phyloP scores from a whole-genome alignment of 2,113 vertebrate species.

The Tretioscincus oriximinensis region DNA sequence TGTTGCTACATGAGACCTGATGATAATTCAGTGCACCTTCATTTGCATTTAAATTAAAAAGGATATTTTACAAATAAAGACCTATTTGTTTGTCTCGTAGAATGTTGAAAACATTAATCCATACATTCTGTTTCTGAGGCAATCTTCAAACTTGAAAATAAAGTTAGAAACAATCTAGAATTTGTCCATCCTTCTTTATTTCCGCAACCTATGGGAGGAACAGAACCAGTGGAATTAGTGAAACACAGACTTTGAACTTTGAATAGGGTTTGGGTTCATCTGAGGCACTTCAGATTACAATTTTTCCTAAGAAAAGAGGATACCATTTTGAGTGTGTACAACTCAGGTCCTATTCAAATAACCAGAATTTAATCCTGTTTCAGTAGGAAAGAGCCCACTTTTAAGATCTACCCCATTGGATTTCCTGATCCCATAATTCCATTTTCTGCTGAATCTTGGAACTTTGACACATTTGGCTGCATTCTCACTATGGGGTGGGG shows the following conservation, averaged over 20 bases:
- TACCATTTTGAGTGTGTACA: neutral
- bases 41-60: constrained; percentile 74
- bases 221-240: neutral
- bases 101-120: neutral
- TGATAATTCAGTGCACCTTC: constrained; percentile 29
- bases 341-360: neutral
- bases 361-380: neutral
- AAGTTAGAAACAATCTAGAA: neutral
- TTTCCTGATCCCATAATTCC: too few relatives aligned
- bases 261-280: neutral
- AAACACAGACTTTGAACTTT: neutral
- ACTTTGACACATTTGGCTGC: too few relatives aligned
- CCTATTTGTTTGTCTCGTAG: constrained; percentile 50
- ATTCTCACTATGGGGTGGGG: too few relatives aligned
- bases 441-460: too few relatives aligned
- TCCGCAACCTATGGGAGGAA: neutral
- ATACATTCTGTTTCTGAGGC: neutral
- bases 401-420: too few relatives aligned
- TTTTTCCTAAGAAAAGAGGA: neutral
- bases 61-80: constrained; percentile 67
- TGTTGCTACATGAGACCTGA: constrained; percentile 64
- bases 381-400: too few relatives aligned
- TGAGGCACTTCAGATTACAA: neutral
- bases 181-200: too few relatives aligned
- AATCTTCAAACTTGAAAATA: neutral